Percentiles rank a stretch among this genome's conserved stretches.
These are phyloP conservation scores for Antitype chi DNA, from an alignment of 2,888 invertebrate genomes.

Conservation along the genomic window DNA sequence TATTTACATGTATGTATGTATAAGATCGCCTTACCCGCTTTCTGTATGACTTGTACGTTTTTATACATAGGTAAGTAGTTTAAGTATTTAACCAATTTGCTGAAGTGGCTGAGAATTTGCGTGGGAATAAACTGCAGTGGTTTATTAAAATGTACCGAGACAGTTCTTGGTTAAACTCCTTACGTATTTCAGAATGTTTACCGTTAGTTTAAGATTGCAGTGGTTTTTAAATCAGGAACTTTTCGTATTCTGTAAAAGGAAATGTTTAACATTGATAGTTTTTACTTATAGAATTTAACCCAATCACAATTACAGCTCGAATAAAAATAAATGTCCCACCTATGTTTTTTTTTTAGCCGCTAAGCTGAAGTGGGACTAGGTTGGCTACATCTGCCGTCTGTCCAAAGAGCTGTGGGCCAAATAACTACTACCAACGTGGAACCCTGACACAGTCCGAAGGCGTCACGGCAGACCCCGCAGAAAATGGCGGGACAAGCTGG, in stretches of 20 bases:
- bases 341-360: no score
- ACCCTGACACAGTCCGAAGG: no score
- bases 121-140: constrained; percentile 18
- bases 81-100: constrained; percentile 22
- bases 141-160: constrained; percentile 11
- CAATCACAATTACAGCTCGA: no score
- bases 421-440: no score
- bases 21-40: background rate
- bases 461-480: no score
- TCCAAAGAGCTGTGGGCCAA: no score
- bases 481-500: no score
- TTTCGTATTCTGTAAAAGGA: background rate
- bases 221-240: background rate
- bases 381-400: no score
- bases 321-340: no score
- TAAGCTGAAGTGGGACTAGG: no score
- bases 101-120: constrained; percentile 24
- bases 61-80: background rate
- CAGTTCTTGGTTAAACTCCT: background rate
- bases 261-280: background rate
- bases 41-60: background rate
- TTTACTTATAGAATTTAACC: no score
- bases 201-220: background rate
- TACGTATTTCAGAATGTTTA: background rate
- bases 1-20: no score